Evolutionary conservation across 1,140 invertebrate genomes (phyloP), one percentile per base, ranked within the genome.

Genomic region (Apocrypta bakeri): DNA sequence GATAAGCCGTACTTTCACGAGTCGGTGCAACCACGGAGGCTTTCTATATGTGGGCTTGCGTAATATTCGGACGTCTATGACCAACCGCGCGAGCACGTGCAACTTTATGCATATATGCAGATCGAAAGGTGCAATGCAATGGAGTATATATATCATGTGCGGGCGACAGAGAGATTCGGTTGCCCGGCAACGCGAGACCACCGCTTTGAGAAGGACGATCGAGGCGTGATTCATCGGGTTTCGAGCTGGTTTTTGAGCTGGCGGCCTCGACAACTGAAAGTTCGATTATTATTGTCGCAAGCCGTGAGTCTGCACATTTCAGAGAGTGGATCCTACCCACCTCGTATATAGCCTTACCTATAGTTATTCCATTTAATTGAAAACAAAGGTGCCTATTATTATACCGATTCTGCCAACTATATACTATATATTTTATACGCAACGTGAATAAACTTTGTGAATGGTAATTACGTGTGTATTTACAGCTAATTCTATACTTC

Each of bases 21-120:
- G 81, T 31, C 72, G 31, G 64, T 68, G 29, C 64, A 68, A 25
- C 64, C 25, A 17, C 17, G 42, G 79, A 78, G 82, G 83, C 87
- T 88, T 86, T 88, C 86, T 86, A 85, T 17, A 72, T 84, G 33
- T 25, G 64, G 29, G 81, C 85, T 89, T 89, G 83, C 87, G 83
- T 87, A 89, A 89, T 85, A 71, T 71, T 71, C 69, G 31, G 31
- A 71, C 25, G 64, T 25, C 27, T 68, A 31, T 27, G 64, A 27
- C 25, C 64, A 31, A 14, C 6, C 21, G 68, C 25, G 25, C 81
- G n/a, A 73, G 63, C 68, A 71, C 27, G 66, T 29, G 79, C 66
- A 84, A 72, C 79, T n/a, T n/a, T 82, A 66, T 83, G 76, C 69
- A 76, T 83, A n/a, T n/a, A 29, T 31, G 40, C 42, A 75, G 37